Conservation (phyloP, 2,888 invertebrate species). For the Bhutanitis thaidina region DNA sequence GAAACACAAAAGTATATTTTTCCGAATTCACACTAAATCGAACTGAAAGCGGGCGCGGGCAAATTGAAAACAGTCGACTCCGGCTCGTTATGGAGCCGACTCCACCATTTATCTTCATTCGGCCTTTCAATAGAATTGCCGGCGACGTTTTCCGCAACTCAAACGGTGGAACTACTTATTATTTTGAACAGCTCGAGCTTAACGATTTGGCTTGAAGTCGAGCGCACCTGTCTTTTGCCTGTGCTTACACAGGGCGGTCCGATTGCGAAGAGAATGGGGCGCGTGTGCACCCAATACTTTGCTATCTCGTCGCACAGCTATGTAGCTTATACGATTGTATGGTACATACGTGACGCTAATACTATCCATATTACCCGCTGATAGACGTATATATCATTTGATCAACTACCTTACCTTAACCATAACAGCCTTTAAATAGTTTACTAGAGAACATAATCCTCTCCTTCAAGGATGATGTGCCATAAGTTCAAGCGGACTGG, state of each 20-base stretch:
- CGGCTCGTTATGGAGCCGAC: slow-evolving; percentile 70
- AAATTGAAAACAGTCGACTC: slow-evolving; percentile 77
- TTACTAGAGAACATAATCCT: too few species aligned
- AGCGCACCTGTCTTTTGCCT: slow-evolving; percentile 52
- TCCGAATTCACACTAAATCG: slow-evolving; percentile 63
- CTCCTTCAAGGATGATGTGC: too few species aligned
- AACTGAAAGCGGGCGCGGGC: slow-evolving; percentile 48
- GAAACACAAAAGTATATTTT: slow-evolving; percentile 41
- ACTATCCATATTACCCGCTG: too few species aligned
- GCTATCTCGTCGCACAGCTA: not conserved
- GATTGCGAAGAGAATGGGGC: slow-evolving; percentile 12
- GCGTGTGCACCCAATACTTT: not conserved
- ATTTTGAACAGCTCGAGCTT: slow-evolving; percentile 69
- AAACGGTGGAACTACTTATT: slow-evolving; percentile 74
- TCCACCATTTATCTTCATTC: slow-evolving; percentile 76
- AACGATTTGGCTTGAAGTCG: slow-evolving; percentile 62
- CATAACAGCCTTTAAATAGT: too few species aligned
- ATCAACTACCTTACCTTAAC: too few species aligned
- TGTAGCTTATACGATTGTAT: not conserved
- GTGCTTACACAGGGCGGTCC: slow-evolving; percentile 10
- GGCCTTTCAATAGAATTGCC: slow-evolving; percentile 73
- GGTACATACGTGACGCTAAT: too few species aligned
- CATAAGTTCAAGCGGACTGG: too few species aligned
- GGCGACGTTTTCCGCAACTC: slow-evolving; percentile 71
- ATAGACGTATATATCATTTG: too few species aligned